Evolutionary conservation across 2,797 vertebrate species (phyloP), one percentile per base, ranked within the genome.

Genomic region (Schizopygopsis pylzovi): DNA sequence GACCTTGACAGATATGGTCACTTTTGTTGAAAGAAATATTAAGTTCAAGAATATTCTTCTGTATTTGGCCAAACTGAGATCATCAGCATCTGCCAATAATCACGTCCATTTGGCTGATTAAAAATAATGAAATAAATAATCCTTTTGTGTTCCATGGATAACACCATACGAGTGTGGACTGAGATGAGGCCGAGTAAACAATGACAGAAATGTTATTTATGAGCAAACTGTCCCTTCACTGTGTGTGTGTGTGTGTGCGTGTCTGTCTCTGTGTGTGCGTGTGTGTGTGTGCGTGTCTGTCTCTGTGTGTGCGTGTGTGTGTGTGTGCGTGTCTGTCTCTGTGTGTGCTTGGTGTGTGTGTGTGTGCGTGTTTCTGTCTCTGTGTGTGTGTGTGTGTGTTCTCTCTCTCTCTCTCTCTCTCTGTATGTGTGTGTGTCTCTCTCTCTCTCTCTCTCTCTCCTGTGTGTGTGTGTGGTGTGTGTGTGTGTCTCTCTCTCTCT

Each of bases 231-330:
- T 28, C 28, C 28, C 28, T 28, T 28, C 28, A 59, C 54, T 4
- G 8, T 59, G 1, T 82, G 18, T 84, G 88, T 93, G 22, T 43
- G 47, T 43, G 39, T 77, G 20, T 82, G 33, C 83, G 0, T 65
- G 18, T 84, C 87, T 93, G 22, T 43, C 39, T 59, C 9, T 82
- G 18, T 84, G 87, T 93, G 22, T 43, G 47, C n/a, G 47, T 77
- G 20, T 82, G 33, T n/a, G n/a, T n/a, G n/a, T n/a, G n/a, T n/a
- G n/a, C n/a, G n/a, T n/a, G n/a, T n/a, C n/a, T n/a, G n/a, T n/a
- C n/a, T n/a, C n/a, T n/a, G 5, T 52, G 1, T 54, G 0, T 52
- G 0, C 63, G 10, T 82, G n/a, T 84, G 0, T 63, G 18, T 84
- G 87, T 93, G 16, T 56, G 20, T 39, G 0, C 6, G 39, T 39